Evolutionary conservation across 1,140 invertebrate species (phyloP).

Genomic region (Triops cancriformis): DNA sequence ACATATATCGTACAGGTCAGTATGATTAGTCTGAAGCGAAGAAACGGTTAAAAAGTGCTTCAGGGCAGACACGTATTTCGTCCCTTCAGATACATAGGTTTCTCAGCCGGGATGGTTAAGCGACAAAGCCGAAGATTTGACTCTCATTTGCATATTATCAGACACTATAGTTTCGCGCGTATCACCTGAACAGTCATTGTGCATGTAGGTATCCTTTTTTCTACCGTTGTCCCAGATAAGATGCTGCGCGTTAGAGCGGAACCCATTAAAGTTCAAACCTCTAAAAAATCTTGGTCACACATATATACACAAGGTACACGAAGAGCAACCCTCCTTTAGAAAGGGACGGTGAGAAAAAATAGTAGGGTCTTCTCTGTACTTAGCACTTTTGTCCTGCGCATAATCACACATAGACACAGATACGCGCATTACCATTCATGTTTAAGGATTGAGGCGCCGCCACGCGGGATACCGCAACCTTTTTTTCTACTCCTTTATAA

Average conservation of each 20-base stretch:
- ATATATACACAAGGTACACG: background rate
- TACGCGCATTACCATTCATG: background rate
- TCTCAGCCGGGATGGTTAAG: background rate
- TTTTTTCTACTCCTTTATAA: background rate
- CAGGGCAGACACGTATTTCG: too few relatives aligned
- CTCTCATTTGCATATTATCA: slow-evolving; percentile 6
- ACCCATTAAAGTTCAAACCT: background rate
- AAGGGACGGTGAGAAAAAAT: background rate
- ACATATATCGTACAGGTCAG: too few relatives aligned
- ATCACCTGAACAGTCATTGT: background rate
- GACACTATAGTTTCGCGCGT: background rate
- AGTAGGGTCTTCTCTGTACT: slow-evolving; percentile 2
- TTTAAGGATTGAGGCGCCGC: background rate
- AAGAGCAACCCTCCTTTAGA: background rate
- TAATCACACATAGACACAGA: background rate
- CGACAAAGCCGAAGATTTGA: background rate
- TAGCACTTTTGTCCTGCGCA: background rate
- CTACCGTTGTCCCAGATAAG: background rate
- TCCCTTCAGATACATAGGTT: background rate
- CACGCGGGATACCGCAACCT: background rate
- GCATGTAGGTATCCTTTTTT: background rate
- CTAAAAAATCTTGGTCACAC: background rate
- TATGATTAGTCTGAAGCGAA: too few relatives aligned
- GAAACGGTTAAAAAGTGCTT: too few relatives aligned
- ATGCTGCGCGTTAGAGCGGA: background rate